Conservation (phyloP, 2,888 invertebrate genomes). For the Nudaria mundana region DNA sequence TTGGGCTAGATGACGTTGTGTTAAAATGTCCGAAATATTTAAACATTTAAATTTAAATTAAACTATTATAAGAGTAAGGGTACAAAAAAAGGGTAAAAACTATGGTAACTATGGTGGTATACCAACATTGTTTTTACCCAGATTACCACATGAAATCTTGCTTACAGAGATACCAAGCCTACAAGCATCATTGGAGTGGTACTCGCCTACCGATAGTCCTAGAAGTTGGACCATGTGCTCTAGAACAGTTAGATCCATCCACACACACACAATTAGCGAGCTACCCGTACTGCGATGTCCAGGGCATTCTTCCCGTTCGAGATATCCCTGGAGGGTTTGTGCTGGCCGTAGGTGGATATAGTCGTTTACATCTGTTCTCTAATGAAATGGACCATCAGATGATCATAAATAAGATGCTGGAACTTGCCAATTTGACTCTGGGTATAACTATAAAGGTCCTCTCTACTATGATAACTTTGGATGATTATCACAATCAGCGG, state of each 20-base stretch:
- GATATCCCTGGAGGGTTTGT: constrained; percentile 97
- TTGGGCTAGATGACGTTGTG: no score
- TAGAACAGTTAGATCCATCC: constrained; percentile 95
- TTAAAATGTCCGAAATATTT: no score
- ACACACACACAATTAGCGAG: constrained; percentile 89
- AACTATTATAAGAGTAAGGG: no score
- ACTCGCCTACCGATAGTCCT: constrained; percentile 92
- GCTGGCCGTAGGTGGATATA: constrained; percentile 94
- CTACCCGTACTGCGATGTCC: constrained; percentile 72
- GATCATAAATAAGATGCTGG: constrained; percentile 92
- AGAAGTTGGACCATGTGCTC: constrained; percentile 94
- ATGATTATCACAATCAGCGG: constrained; percentile 92
- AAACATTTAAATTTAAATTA: no score
- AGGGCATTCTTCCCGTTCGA: constrained; percentile 84
- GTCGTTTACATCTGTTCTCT: constrained; percentile 94
- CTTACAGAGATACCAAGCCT: constrained; percentile 90
- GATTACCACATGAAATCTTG: no score
- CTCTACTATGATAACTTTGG: constrained; percentile 90
- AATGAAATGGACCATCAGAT: constrained; percentile 90
- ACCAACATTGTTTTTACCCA: no score
- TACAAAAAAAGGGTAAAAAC: no score
- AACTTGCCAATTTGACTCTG: constrained; percentile 89
- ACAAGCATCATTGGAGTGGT: constrained; percentile 98
- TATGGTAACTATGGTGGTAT: no score
- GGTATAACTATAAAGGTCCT: constrained; percentile 92